Evolutionary conservation across 1,140 invertebrate species (phyloP).

Genomic region (Drosophila persimilis): DNA sequence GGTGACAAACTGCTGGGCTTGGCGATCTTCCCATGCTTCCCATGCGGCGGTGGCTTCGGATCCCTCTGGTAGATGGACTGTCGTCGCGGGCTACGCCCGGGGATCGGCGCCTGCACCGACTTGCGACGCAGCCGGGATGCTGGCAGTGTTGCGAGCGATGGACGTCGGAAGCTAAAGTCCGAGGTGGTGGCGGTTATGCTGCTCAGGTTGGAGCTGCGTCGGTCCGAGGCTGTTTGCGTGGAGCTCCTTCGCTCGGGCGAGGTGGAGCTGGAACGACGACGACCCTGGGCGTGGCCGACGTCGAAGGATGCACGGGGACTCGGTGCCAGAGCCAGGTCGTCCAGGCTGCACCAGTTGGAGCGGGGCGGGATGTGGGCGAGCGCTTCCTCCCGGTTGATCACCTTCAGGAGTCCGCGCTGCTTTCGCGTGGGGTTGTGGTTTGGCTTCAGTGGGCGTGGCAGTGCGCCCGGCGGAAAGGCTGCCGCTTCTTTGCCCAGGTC

Average conservation of each 20-base stretch:
- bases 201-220: conserved; percentile 77
- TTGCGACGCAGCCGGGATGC: conserved; percentile 54
- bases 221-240: conserved; percentile 76
- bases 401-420: conserved; percentile 66
- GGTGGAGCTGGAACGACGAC: conserved; percentile 74
- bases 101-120: conserved; percentile 47
- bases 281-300: conserved; percentile 5
- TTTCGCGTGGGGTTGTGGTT: conserved; percentile 78
- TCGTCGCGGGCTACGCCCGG: conserved; percentile 39
- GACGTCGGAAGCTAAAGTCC: conserved; percentile 74
- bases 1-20: conserved; percentile 79
- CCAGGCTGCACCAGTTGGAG: conserved; percentile 77
- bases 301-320: conserved; percentile 29
- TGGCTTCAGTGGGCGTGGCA: conserved; percentile 75
- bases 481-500: conserved; percentile 61
- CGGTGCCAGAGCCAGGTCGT: conserved; percentile 54
- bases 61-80: conserved; percentile 45
- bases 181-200: conserved; percentile 72
- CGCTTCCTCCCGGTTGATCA: conserved; percentile 62
- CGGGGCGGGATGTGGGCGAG: conserved; percentile 40
- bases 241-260: conserved; percentile 77
- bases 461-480: conserved; percentile 69
- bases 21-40: conserved; percentile 62
- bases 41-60: conserved; percentile 12
- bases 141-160: conserved; percentile 68